Evolutionary conservation across 2,888 invertebrate genomes (phyloP), one percentile per base, ranked within the genome.

Genomic region (Malthinus flaveolus): DNA sequence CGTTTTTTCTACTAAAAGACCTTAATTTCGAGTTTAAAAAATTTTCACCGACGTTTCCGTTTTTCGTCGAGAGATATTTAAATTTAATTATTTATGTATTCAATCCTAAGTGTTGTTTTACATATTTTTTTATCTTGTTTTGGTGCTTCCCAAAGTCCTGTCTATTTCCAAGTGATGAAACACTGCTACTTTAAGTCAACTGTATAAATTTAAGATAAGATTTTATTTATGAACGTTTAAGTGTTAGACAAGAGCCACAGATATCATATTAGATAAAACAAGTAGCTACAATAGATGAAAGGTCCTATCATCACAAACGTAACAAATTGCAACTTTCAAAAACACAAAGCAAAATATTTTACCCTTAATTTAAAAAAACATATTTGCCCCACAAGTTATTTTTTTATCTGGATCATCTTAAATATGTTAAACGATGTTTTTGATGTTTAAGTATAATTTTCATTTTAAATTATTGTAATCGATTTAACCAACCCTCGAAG

Each of bases 241-340:
- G 49, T 59, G 32, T 54, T 49, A 50, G 44, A 49, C 50, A 54
- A 59, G 45, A 59, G 50, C 37, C 33, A 13, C 23, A n/a, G 33
- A 36, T 31, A 39, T 49, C 37, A 39, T 42, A 59, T 53, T 49
- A 54, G 59, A 59, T 59, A 59, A 59, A 33, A 42, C 11, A 13
- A 34, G 11, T 37, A 32, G 53, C 49, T 36, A 37, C 39, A 47
- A 34, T 36, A 50, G 50, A 37, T 59, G 54, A 60, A 59, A 59
- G 46, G 51, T 48, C 31, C 59, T 48, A 56, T 60, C 60, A 63
- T 63, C 63, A 55, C 42, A 55, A 63, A 58, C 55, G 56, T 67
- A 64, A 67, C 65, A 67, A 67, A 67, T 67, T 65, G 65, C 65
- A 58, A 61, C 49, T 51, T 58, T 32, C 34, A 49, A 56, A 53